These are phyloP conservation scores for Tetrapedia diversipes DNA, from an alignment of 2,888 invertebrate genomes.

Conservation along the genomic window DNA sequence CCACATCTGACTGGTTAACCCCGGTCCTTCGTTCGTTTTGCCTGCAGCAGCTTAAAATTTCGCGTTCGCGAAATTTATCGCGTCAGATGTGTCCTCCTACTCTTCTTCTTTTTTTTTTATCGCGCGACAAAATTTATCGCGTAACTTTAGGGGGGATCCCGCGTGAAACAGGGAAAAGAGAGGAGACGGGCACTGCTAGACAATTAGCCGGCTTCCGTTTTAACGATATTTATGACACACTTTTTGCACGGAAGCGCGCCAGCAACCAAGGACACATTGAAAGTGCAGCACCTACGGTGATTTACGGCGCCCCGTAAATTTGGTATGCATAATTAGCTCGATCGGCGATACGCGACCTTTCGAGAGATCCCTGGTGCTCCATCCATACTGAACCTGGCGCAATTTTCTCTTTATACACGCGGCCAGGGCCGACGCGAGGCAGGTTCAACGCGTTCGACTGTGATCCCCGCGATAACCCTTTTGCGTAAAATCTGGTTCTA, in stretches of 20 bases:
- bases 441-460: too few species aligned
- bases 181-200: too few species aligned
- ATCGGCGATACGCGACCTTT: conserved; percentile 28
- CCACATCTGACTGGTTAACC: too few species aligned
- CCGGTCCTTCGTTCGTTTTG: too few species aligned
- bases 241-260: background rate
- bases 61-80: background rate
- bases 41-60: background rate
- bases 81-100: too few species aligned
- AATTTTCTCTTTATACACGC: conserved; percentile 30
- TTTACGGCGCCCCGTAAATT: conserved; percentile 31
- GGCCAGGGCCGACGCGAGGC: too few species aligned
- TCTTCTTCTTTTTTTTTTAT: too few species aligned
- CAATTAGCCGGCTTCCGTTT: conserved; percentile 55
- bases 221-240: conserved; percentile 12
- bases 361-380: conserved; percentile 14
- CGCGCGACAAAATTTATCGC: conserved; percentile 18
- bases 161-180: background rate
- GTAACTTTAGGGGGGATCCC: conserved; percentile 4
- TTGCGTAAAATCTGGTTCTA: too few species aligned
- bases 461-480: too few species aligned
- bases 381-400: background rate
- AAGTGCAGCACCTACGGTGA: conserved; percentile 23
- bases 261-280: background rate
- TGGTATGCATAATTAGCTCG: conserved; percentile 33